Evolutionary conservation across 2,113 vertebrate species (phyloP), one percentile per base, ranked within the genome.

Genomic region (Halichoerus grypus): DNA sequence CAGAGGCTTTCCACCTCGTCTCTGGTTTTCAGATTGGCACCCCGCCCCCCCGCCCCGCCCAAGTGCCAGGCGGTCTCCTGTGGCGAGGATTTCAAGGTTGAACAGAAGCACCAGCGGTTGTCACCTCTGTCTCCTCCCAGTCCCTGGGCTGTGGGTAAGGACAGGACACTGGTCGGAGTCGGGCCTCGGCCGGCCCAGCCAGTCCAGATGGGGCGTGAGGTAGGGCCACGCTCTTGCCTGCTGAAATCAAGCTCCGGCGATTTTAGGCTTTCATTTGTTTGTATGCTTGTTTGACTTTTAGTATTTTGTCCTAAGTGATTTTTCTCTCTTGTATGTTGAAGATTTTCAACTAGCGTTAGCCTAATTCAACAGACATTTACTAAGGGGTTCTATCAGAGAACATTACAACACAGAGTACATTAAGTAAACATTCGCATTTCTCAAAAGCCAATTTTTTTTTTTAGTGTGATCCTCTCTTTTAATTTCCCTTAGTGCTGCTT

Each of bases 171-270:
- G 22, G n/a, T 77, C 5, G 10, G 21, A 36, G 63, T 7, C 4
- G 49, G 24, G 19, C 13, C 28, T 46, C 8, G 13, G n/a, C 3
- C 0, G 2, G 18, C 9, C 13, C 26, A 26, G 21, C 0, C 5
- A 71, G 59, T 21, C 7, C 53, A 51, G 65, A 61, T 24, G 69
- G 85, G 19, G 42, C 1, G 1, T 19, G 46, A 65, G 28, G 59
- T 7, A 24, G 33, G 6, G 10, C 65, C 36, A 46, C 42, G 18
- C 6, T 55, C 53, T 5, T 5, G 31, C n/a, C 83, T 2, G 19
- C 1, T 21, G 74, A 59, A 93, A 71, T 36, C 31, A 42, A 33
- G 15, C n/a, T 42, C 12, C 5, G 8, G 33, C 0, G 18, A 39
- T 36, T 1, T 21, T 46, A 21, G 4, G 31, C 26, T 46, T 84